These are phyloP conservation scores for Danionella dracula DNA, from an alignment of 2,797 vertebrate species.

Conservation along the genomic window DNA sequence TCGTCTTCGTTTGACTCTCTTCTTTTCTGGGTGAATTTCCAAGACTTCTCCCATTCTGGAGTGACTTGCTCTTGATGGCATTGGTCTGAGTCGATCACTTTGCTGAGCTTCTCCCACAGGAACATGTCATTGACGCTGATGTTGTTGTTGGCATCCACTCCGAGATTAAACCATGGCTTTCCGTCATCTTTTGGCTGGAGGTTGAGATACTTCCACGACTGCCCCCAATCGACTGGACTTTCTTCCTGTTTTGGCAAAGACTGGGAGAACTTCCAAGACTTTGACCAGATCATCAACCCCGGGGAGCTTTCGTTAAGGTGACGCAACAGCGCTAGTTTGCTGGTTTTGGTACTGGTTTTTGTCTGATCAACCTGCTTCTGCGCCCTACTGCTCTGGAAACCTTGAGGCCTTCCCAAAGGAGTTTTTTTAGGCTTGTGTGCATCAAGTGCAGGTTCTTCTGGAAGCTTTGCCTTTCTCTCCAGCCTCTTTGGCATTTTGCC, in stretches of 20 bases:
- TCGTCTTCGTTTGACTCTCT: not conserved
- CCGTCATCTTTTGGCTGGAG: conserved; percentile 51
- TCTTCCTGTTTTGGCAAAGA: conserved; percentile 39
- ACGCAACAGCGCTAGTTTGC: conserved; percentile 37
- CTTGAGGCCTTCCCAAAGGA: not conserved
- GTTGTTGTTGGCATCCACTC: conserved; percentile 31
- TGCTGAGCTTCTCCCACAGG: conserved; percentile 47
- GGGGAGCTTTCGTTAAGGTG: conserved; percentile 50
- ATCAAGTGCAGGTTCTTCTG: conserved; percentile 16
- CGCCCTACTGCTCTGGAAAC: conserved; percentile 14
- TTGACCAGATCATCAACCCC: conserved; percentile 52
- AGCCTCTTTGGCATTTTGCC: conserved; percentile 37
- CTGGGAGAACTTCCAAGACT: conserved; percentile 60
- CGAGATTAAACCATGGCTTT: conserved; percentile 44
- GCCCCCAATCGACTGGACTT: conserved; percentile 48
- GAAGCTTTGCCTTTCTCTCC: conserved; percentile 43
- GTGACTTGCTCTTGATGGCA: conserved; percentile 19
- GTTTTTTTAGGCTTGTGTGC: conserved; percentile 3
- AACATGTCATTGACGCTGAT: conserved; percentile 7
- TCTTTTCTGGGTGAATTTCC: conserved; percentile 43
- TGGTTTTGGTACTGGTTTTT: conserved; percentile 27
- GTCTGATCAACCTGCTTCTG: conserved; percentile 11
- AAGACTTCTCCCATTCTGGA: conserved; percentile 55
- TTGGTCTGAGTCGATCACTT: conserved; percentile 24
- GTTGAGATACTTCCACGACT: conserved; percentile 57